phyloP scores from a whole-genome alignment of 2,113 vertebrate genomes.

The Scortum barcoo region DNA sequence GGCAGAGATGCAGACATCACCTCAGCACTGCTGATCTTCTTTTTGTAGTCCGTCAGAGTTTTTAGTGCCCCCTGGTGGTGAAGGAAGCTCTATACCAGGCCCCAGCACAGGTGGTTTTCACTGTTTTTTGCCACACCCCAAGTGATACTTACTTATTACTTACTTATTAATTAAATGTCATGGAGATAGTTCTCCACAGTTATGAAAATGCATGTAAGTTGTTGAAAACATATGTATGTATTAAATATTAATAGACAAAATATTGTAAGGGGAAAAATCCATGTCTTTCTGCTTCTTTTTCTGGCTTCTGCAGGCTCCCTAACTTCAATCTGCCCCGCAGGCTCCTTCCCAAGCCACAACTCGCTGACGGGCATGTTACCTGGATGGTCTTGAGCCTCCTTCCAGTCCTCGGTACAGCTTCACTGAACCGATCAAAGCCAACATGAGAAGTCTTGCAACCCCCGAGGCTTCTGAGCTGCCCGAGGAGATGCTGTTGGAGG shows the following conservation, averaged over 20 bases:
- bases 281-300: not conserved
- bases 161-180: slow-evolving; percentile 31
- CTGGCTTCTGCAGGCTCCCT: slow-evolving; percentile 87
- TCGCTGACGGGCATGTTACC: slow-evolving; percentile 84
- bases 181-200: not conserved
- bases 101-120: slow-evolving; percentile 93
- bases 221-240: not conserved
- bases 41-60: too few species aligned
- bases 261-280: too few species aligned
- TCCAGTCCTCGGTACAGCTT: slow-evolving; percentile 89
- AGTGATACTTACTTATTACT: too few species aligned
- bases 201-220: not conserved
- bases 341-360: slow-evolving; percentile 90
- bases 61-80: slow-evolving; percentile 88
- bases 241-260: not conserved
- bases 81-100: slow-evolving; percentile 83
- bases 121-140: slow-evolving; percentile 64
- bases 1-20: too few species aligned
- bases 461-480: slow-evolving; percentile 96
- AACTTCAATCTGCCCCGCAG: slow-evolving; percentile 89
- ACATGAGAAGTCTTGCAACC: slow-evolving; percentile 90
- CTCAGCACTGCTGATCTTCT: too few species aligned
- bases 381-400: slow-evolving; percentile 87
- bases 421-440: slow-evolving; percentile 87
- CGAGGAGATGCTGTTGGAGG: slow-evolving; percentile 98